Percentiles rank a stretch among this genome's conserved stretches.
Evolutionary conservation across 1,140 invertebrate species (phyloP).

Genomic region (Pantala flavescens): DNA sequence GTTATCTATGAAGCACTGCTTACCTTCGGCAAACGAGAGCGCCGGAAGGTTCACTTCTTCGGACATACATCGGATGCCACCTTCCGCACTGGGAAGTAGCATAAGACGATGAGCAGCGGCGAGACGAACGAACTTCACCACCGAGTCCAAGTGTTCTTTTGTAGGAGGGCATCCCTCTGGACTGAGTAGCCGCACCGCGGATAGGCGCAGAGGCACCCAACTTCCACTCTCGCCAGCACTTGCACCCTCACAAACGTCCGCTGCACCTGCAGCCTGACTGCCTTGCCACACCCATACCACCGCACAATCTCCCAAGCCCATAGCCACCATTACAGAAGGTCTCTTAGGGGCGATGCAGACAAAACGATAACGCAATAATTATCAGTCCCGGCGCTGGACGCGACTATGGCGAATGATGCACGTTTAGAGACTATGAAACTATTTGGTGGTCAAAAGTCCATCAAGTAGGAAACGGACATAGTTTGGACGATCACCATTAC

Average conservation of each 20-base stretch:
- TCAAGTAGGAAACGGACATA: too few species aligned
- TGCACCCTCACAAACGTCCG: neutral
- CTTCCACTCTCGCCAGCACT: neutral
- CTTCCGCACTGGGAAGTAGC: neutral
- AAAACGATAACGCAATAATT: too few species aligned
- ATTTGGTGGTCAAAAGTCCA: too few species aligned
- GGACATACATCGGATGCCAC: neutral
- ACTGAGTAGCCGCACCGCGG: neutral
- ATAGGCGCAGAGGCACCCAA: neutral
- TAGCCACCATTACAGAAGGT: neutral
- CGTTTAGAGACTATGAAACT: too few species aligned
- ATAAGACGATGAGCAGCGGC: neutral
- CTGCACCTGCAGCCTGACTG: neutral
- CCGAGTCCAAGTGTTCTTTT: neutral
- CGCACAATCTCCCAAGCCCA: neutral
- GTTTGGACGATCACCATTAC: too few species aligned
- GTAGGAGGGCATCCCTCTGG: neutral
- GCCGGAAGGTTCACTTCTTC: neutral
- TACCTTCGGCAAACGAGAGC: neutral
- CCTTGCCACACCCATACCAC: constrained; percentile 2
- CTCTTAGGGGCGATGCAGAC: too few species aligned
- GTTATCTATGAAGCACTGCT: neutral
- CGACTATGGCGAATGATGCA: too few species aligned
- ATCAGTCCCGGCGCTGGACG: too few species aligned
- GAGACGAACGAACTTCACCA: neutral